Evolutionary conservation across 1,140 invertebrate genomes (phyloP), one percentile per base, ranked within the genome.

Genomic region (Pseudomyrmex flavicornis): DNA sequence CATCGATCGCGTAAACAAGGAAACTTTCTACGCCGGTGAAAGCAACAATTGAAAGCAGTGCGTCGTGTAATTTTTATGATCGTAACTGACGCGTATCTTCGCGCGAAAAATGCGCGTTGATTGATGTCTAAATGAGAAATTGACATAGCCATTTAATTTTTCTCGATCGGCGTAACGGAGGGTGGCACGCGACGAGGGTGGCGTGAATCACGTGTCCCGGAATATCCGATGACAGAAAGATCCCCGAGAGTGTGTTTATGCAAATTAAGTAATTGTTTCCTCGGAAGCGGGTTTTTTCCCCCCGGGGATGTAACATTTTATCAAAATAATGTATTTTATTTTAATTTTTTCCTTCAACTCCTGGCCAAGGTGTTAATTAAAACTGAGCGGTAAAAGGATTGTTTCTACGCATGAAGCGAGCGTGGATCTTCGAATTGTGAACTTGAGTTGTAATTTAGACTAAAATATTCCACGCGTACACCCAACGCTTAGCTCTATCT

Each of bases 21-120:
- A 17, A 80, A 84, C 83, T 84, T 84, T 84, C 83, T 84, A 84
- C 59, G 46, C n/a, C 10, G 66, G 83, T 84, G 83, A 84, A 84
- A 84, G 83, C 66, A 80, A 44, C 76, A 54, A 54, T 70, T 70
- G 50, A 56, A 70, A 70, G 68, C 50, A 54, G 9, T 35, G 35
- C 35, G 35, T 48, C 20, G 52, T 70, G 17, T 70, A 80, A 80
- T 80, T 58, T 72, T 35, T 70, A 82, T 17, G 26, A 56, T 58
- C 46, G 35, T 35, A 35, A 35, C 17, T 17, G 17, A 17, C 35
- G 1, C 22, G 26, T 20, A 62, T 74, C 80, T 63, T 48, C 58
- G 48, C 15, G 56, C 15, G 59, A 35, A 70, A 79, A 70, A 72
- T 59, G 20, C 13, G 13, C 13, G 22, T 10, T 59, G 35, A 22